Evolutionary conservation across 1,140 invertebrate genomes (phyloP).

Genomic region (Macrobrachium rosenbergii): DNA sequence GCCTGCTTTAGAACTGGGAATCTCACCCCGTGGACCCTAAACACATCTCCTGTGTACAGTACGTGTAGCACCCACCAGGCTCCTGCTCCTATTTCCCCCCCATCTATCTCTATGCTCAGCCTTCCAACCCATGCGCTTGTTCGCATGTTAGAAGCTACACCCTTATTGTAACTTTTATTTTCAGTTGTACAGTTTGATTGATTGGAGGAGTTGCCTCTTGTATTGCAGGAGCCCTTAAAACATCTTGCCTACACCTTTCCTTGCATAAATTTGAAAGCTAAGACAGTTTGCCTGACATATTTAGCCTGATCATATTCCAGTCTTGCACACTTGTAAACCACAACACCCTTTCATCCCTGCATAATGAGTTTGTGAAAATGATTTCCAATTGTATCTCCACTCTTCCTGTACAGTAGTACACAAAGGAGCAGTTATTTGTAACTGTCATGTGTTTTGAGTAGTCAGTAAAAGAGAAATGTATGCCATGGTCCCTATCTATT

Average conservation of each 20-base stretch:
- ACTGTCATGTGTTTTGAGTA: conserved; percentile 39
- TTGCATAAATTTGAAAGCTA: conserved; percentile 45
- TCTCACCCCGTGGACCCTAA: conserved; percentile 60
- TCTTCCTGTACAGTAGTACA: conserved; percentile 41
- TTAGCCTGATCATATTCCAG: conserved; percentile 45
- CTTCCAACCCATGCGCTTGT: conserved; percentile 52
- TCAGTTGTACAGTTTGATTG: conserved; percentile 52
- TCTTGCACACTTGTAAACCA: conserved; percentile 56
- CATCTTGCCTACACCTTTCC: conserved; percentile 50
- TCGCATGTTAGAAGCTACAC: conserved; percentile 53
- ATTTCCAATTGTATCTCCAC: conserved; percentile 30
- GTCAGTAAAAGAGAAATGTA: conserved; percentile 22
- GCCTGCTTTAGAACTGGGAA: conserved; percentile 60
- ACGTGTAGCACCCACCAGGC: conserved; percentile 60
- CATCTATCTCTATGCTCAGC: conserved; percentile 35
- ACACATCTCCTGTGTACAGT: conserved; percentile 59
- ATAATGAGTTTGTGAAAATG: conserved; percentile 34
- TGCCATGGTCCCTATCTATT: conserved; percentile 28
- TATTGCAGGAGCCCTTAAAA: conserved; percentile 42
- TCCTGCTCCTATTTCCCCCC: conserved; percentile 24
- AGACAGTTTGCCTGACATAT: conserved; percentile 52
- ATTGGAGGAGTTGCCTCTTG: conserved; percentile 51
- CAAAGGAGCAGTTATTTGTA: conserved; percentile 50
- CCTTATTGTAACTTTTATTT: conserved; percentile 28
- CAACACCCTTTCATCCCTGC: conserved; percentile 51